Evolutionary conservation across 2,113 vertebrate species (phyloP).

Genomic region (Girardinichthys multiradiatus): DNA sequence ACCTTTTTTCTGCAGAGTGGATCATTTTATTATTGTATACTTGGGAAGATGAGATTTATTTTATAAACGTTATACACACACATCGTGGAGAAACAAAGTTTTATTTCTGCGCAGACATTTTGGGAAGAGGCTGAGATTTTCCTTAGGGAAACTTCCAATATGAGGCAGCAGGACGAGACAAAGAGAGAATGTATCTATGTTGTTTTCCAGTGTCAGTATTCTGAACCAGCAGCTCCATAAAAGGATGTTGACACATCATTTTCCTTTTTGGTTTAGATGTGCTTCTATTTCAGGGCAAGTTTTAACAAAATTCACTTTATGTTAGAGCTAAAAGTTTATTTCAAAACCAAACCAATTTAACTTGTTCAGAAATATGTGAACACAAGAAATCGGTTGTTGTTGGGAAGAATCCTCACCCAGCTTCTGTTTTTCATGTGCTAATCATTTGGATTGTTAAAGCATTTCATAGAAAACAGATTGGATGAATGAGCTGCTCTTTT

Average conservation of each 20-base stretch:
- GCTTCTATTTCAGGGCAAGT: neutral
- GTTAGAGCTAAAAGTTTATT: neutral
- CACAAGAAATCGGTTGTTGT: neutral
- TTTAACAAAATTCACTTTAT: constrained; percentile 3
- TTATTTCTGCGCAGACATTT: constrained; percentile 52
- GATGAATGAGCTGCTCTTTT: neutral
- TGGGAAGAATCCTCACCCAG: neutral
- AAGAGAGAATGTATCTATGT: constrained; percentile 33
- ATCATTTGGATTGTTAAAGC: neutral
- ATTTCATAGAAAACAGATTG: neutral
- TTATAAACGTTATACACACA: constrained; percentile 73
- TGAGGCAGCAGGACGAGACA: constrained; percentile 16
- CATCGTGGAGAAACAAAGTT: constrained; percentile 55
- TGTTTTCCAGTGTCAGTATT: constrained; percentile 33
- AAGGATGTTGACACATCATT: neutral
- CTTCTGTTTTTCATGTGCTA: neutral
- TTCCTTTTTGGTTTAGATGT: neutral
- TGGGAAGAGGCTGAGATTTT: constrained; percentile 15
- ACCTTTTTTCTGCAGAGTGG: constrained; percentile 73
- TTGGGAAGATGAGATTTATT: constrained; percentile 80
- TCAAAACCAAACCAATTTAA: neutral
- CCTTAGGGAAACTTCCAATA: neutral
- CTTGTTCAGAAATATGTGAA: neutral
- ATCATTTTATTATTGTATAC: constrained; percentile 76
- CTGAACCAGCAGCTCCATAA: constrained; percentile 55